Evolutionary conservation across 2,888 invertebrate genomes (phyloP).

Genomic region (Mystacides longicornis): DNA sequence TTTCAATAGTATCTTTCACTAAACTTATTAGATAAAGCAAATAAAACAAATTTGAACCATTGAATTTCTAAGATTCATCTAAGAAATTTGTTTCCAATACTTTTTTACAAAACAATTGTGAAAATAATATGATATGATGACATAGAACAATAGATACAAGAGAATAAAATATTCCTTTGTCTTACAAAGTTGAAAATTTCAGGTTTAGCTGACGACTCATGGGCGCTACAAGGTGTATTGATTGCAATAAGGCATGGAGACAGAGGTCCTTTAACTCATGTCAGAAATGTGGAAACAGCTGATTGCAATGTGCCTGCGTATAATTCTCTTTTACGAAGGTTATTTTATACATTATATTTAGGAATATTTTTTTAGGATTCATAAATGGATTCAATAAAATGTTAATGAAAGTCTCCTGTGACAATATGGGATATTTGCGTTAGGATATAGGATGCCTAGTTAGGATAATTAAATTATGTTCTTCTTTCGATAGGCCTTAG

Average conservation of each 20-base stretch:
- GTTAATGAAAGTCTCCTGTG: too few species aligned
- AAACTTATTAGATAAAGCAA: background rate
- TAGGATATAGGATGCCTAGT: too few species aligned
- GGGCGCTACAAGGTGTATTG: conserved; percentile 63
- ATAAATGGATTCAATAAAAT: too few species aligned
- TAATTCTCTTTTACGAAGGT: conserved; percentile 38
- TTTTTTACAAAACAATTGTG: background rate
- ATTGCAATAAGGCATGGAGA: conserved; percentile 84
- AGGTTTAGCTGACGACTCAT: conserved; percentile 37
- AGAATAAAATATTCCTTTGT: too few species aligned
- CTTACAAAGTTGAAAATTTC: background rate
- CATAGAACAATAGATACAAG: too few species aligned
- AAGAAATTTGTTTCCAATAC: too few species aligned
- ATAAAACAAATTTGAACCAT: too few species aligned
- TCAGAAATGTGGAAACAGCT: conserved; percentile 68
- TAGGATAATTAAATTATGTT: too few species aligned
- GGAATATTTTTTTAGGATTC: too few species aligned
- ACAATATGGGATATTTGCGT: too few species aligned
- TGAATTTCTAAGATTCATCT: background rate
- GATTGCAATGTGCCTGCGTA: conserved; percentile 57
- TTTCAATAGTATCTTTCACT: background rate
- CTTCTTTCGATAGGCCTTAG: too few species aligned
- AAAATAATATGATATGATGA: background rate
- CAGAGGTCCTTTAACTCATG: conserved; percentile 77
- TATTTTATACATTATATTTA: too few species aligned